Base-by-base conservation (phyloP, 92 coral and sea anemone species). In the Zoanthus sociatus region DNA sequence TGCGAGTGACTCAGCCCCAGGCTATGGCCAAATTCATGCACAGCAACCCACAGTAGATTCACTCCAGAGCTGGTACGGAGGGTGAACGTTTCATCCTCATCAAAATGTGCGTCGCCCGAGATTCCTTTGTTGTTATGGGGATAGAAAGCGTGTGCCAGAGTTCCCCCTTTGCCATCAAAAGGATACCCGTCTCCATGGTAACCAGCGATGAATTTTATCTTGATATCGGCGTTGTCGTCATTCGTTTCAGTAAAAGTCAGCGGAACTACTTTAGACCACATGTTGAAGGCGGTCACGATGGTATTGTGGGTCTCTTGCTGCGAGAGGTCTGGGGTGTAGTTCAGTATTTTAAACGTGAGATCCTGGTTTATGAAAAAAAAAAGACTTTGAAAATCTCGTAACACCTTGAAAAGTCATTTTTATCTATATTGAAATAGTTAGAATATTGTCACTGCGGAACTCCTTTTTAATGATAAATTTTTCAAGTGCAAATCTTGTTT, bases 41-140 rank as follows among this genome's bases (percentile, higher is more conserved):
- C 89, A 50, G 92, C 89, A 15, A 88, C 87, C 92, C 92, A 89
- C 21, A 89, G 77, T 69, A 89, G 77, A 61, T 89, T 61, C 50
- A 84, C 77, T 9, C 92, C 92, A 26, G 53, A 63, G 46, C 10
- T 79, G 13, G 73, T 79, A 16, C 76, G 86, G 9, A 92, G 90
- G 9, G 95, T 92, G 83, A 95, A 97, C 0, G 82, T 73, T 69
- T 97, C 99, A 18, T 86, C 77, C 33, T 90, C 90, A 44, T 86
- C 93, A 63, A 90, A 90, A 54, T 86, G 90, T 15, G 83, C 71
- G 45, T 87, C 90, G 31, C 93, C 93, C 63, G 84, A 78, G 17
- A 84, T 55, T 64, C 91, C 88, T 18, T 53, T 20, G 54, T 89
- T 83, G 67, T 76, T 53, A 45, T 89, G 88, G 15, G 91, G 91